Evolutionary conservation across 2,113 vertebrate species (phyloP), one percentile per base, ranked within the genome.

Genomic region (Lepus europaeus): DNA sequence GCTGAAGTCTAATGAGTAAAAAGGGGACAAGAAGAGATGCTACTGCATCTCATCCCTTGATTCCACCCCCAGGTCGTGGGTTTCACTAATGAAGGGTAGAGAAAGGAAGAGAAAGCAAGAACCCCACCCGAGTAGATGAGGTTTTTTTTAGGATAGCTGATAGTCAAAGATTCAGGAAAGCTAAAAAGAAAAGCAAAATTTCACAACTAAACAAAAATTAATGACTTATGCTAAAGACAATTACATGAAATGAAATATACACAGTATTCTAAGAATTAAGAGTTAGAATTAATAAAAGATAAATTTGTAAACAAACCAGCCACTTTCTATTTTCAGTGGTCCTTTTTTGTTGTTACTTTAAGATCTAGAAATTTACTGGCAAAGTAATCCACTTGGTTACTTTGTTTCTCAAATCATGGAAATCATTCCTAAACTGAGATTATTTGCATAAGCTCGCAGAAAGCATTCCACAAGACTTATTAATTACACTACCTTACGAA

Each of bases 341-440:
- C 4, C 10, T 53, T 66, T 73, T 68, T 45, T 45, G 16, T 39
- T 88, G 1, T 83, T 66, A 89, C 61, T 88, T 83, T 93, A 91
- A 94, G 94, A 93, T 39, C 25, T 91, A 39, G 53, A 92, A 68
- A 87, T 81, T 93, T 13, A 87, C 2, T 77, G 79, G 20, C 39
- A 87, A 68, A 94, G 72, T 61, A 93, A 93, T 68, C 17, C n/a
- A 16, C 56, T 76, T 68, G 29, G 53, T 77, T 93, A 86, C n/a
- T 86, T 94, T 76, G 45, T 78, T 93, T 96, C 78, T 88, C 84
- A 74, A 93, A 77, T 64, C 68, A 23, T 68, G 31, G 76, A 68
- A 84, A 70, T 25, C 69, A 89, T 63, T 69, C 59, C 56, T 39
- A 79, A 93, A 87, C 33, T 56, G 9, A 84, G 45, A 93, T 79